These are phyloP conservation scores for Ceryle rudis DNA, from an alignment of 2,797 vertebrate species.

Conservation along the genomic window DNA sequence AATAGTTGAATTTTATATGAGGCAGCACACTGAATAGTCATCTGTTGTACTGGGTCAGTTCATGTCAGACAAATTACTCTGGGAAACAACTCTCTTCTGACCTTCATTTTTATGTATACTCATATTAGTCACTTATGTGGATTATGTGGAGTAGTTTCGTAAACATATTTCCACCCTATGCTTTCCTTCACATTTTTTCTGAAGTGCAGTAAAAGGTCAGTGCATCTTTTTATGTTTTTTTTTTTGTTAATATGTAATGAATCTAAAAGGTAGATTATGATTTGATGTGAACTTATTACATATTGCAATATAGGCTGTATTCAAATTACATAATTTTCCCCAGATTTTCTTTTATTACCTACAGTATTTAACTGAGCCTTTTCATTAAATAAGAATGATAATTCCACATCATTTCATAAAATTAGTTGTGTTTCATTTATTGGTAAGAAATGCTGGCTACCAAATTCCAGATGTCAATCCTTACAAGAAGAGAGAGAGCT, in stretches of 20 bases:
- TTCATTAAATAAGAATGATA: neutral
- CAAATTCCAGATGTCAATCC: neutral
- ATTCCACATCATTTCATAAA: neutral
- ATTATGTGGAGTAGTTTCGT: neutral
- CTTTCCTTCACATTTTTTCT: constrained; percentile 29
- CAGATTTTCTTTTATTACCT: neutral
- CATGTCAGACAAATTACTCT: constrained; percentile 36
- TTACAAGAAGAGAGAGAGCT: neutral
- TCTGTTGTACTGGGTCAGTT: constrained; percentile 22
- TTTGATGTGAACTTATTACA: neutral
- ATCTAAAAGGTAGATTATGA: neutral
- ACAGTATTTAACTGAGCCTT: neutral
- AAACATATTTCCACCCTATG: constrained; percentile 19
- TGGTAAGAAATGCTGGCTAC: neutral
- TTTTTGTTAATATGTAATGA: neutral
- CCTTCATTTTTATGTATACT: constrained; percentile 46
- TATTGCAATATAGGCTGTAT: neutral
- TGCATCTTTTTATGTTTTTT: neutral
- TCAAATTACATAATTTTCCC: neutral
- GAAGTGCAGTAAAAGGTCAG: constrained; percentile 26
- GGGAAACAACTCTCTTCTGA: constrained; percentile 56
- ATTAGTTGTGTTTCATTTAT: neutral
- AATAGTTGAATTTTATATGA: constrained; percentile 30
- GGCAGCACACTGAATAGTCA: constrained; percentile 27
- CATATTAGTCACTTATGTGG: constrained; percentile 8